Base-by-base conservation (phyloP, 2,888 invertebrate genomes). In the Hylaea fasciaria region DNA sequence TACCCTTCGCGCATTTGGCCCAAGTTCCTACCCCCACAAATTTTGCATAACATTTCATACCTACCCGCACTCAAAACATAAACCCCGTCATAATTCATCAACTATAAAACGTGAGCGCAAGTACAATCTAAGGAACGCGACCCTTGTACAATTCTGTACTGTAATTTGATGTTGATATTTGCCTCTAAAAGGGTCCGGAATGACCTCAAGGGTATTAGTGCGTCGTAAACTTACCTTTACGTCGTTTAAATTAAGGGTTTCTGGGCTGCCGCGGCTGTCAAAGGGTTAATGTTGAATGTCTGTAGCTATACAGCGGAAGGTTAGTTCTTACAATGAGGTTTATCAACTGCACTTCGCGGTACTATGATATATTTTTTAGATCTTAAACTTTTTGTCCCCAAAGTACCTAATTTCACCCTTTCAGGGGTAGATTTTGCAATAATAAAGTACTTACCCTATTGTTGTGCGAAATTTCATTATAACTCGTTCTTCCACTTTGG, bases 141-240 rank as follows among this genome's bases (percentile, higher is more conserved):
- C 61, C 61, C 61, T 62, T 32, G 52, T 62, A 62, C 56, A 49
- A 17, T 53, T 62, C 45, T 32, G 55, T 47, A 44, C 52, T 56
- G 61, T 61, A 62, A 62, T 62, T 57, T 57, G 48, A 52, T 62
- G 61, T 62, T 62, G 61, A 57, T 62, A 62, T 62, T 62, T 62
- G 56, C 32, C 52, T 37, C 47, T 61, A 53, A 49, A 52, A 56
- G 56, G 48, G 46, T 37, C 56, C 47, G 43, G 14, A 62, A 62
- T 62, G 56, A 56, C 56, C 56, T 57, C 43, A 56, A 60, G 50
- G 54, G 55, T 50, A 56, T 60, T 62, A 62, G 44, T 52, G 52
- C 52, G 43, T 35, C 61, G 48, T 61, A 57, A 62, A 57, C 56
- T 60, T 62, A 62, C 61, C 61, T 56, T 56, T 44, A 52, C 45